Evolutionary conservation across 2,888 invertebrate genomes (phyloP).

Genomic region (Liopterus haemorrhoidalis): DNA sequence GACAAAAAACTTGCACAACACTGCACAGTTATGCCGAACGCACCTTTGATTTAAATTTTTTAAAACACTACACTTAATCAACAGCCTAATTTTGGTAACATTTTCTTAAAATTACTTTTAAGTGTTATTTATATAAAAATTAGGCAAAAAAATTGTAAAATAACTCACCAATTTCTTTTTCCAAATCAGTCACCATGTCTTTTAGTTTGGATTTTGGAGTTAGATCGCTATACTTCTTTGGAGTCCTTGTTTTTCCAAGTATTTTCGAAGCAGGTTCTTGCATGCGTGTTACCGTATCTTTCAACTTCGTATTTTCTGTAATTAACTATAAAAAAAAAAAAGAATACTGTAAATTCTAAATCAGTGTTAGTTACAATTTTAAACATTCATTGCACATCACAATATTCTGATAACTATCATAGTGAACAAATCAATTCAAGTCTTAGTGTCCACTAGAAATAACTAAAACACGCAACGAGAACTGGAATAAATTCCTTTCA

Average conservation of each 20-base stretch:
- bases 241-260: slow-evolving; percentile 58
- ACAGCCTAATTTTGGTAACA: too few relatives aligned
- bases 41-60: too few relatives aligned
- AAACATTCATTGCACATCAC: too few relatives aligned
- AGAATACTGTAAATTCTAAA: slow-evolving; percentile 9
- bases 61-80: too few relatives aligned
- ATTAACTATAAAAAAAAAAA: slow-evolving; percentile 48
- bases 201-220: slow-evolving; percentile 69
- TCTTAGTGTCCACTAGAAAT: too few relatives aligned
- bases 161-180: slow-evolving; percentile 83
- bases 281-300: slow-evolving; percentile 56
- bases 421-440: too few relatives aligned
- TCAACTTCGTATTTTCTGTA: slow-evolving; percentile 60
- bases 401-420: too few relatives aligned
- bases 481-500: too few relatives aligned
- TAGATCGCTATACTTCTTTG: slow-evolving; percentile 67
- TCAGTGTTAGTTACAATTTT: slow-evolving; percentile 38
- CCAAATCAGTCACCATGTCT: slow-evolving; percentile 80
- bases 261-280: slow-evolving; percentile 60
- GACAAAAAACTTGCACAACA: too few relatives aligned
- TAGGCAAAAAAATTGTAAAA: slow-evolving; percentile 4
- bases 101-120: slow-evolving; percentile 7
- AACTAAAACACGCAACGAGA: too few relatives aligned
- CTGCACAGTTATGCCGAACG: too few relatives aligned
- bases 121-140: slow-evolving; percentile 4